These are phyloP conservation scores for Anguilla anguilla DNA, from an alignment of 2,797 vertebrate genomes.

Conservation along the genomic window DNA sequence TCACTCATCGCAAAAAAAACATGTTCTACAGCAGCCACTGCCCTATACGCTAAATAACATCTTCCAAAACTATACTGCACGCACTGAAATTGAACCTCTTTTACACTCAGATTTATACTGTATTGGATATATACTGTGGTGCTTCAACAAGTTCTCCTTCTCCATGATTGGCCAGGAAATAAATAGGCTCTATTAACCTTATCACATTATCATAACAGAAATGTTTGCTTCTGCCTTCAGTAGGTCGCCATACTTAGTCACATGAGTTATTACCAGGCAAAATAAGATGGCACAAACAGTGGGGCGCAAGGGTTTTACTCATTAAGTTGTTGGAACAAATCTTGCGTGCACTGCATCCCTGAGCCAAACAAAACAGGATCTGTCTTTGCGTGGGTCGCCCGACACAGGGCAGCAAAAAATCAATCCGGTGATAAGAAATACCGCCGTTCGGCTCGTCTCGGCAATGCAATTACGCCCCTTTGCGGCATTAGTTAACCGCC, in stretches of 20 bases:
- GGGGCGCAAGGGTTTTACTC: slow-evolving; percentile 6
- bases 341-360: slow-evolving; percentile 54
- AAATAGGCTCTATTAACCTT: slow-evolving; percentile 2
- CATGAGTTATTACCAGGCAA: slow-evolving; percentile 19
- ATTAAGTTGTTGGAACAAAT: slow-evolving; percentile 14
- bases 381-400: neutral
- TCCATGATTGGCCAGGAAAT: neutral
- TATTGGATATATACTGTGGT: neutral
- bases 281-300: neutral
- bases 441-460: slow-evolving; percentile 65
- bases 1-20: neutral
- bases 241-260: neutral
- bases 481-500: slow-evolving; percentile 60
- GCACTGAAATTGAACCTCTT: neutral
- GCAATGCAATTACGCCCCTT: slow-evolving; percentile 65
- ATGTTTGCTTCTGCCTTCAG: neutral
- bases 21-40: neutral
- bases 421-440: slow-evolving; percentile 67
- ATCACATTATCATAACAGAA: slow-evolving; percentile 3
- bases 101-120: neutral
- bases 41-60: neutral
- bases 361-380: slow-evolving; percentile 61
- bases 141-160: neutral
- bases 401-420: slow-evolving; percentile 52
- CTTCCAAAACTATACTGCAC: neutral